Conservation (phyloP, 2,888 invertebrate genomes). For the Meiosimyza decipiens region DNA sequence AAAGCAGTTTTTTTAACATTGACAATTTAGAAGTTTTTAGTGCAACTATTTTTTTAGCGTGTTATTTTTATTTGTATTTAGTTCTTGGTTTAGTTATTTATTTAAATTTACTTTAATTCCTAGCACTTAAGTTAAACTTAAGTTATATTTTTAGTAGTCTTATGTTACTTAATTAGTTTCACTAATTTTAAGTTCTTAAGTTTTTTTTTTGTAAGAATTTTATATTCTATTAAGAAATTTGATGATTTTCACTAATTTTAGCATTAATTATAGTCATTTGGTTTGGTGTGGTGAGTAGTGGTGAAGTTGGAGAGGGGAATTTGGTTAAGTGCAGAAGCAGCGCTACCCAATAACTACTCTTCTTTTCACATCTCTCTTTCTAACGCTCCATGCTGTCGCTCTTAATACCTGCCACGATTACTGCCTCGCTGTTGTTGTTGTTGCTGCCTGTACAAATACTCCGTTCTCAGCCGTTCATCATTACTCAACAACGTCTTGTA, state of each 20-base stretch:
- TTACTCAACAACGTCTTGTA: slow-evolving; percentile 45
- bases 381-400: background rate
- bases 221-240: slow-evolving; percentile 16
- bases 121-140: slow-evolving; percentile 35
- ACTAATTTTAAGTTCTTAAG: slow-evolving; percentile 24
- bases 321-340: slow-evolving; percentile 17
- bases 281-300: slow-evolving; percentile 35
- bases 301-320: slow-evolving; percentile 23
- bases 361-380: slow-evolving; percentile 11
- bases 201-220: slow-evolving; percentile 16
- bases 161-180: slow-evolving; percentile 26
- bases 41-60: slow-evolving; percentile 8
- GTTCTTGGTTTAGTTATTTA: background rate
- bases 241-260: slow-evolving; percentile 29
- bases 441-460: slow-evolving; percentile 40
- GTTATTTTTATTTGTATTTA: too few relatives aligned
- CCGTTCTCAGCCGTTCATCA: slow-evolving; percentile 40
- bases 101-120: slow-evolving; percentile 29
- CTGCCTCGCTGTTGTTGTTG: slow-evolving; percentile 46
- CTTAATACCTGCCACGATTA: slow-evolving; percentile 63
- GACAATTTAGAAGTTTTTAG: slow-evolving; percentile 34
- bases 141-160: slow-evolving; percentile 27
- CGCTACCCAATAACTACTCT: slow-evolving; percentile 19
- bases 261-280: slow-evolving; percentile 26
- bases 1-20: slow-evolving; percentile 40